A percentile compares a stretch with the other conserved stretches of the same genome.
Conservation (phyloP, 2,888 invertebrate genomes). For the Phasia obesa region DNA sequence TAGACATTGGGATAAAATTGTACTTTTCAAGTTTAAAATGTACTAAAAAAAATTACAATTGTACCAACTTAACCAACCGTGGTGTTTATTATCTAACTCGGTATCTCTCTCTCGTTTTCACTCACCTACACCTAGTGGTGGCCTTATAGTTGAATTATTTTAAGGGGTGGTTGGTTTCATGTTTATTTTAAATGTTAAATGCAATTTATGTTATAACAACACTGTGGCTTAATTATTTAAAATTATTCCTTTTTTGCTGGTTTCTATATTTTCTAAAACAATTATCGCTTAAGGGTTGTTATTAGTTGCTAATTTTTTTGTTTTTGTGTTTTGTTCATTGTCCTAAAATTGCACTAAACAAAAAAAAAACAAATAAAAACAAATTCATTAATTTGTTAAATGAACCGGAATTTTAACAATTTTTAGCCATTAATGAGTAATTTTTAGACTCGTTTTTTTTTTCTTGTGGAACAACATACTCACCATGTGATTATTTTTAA, state of each 20-base stretch:
- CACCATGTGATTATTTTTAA: slow-evolving; percentile 18
- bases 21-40: no score
- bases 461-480: neutral
- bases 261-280: slow-evolving; percentile 30
- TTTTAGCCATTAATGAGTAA: slow-evolving; percentile 24
- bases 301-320: neutral
- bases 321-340: neutral
- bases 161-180: slow-evolving; percentile 29
- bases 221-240: slow-evolving; percentile 42
- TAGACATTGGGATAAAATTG: no score
- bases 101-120: neutral
- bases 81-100: no score
- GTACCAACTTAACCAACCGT: no score
- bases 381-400: slow-evolving; percentile 62
- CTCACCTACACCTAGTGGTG: neutral
- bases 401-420: slow-evolving; percentile 41
- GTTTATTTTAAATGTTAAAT: slow-evolving; percentile 10
- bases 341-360: slow-evolving; percentile 6
- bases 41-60: no score
- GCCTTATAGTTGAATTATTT: slow-evolving; percentile 15
- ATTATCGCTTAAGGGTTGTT: slow-evolving; percentile 33
- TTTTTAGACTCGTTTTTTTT: neutral
- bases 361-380: slow-evolving; percentile 21
- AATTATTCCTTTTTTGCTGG: slow-evolving; percentile 22
- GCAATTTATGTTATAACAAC: neutral